Percentiles rank a stretch among this genome's conserved stretches.
Conservation (phyloP, 2,113 vertebrate genomes). For the Tenebrosternarchus preto region DNA sequence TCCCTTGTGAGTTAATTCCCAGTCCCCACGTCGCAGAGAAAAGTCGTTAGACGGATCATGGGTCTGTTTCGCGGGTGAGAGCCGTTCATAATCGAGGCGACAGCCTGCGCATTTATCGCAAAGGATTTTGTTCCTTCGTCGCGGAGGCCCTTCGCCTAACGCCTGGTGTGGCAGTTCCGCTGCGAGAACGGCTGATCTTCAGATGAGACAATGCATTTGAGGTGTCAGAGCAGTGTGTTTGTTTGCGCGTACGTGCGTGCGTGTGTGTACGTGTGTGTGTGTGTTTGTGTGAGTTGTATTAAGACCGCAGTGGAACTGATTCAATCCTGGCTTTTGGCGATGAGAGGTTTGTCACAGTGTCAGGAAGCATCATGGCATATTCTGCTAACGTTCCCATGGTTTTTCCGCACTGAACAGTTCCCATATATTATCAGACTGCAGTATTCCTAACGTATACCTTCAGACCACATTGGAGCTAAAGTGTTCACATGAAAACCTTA, state of each 20-base stretch:
- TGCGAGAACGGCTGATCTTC: neutral
- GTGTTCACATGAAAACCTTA: neutral
- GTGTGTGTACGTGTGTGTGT: slow-evolving; percentile 14
- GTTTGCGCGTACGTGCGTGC: too few species aligned
- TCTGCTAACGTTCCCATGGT: slow-evolving; percentile 3
- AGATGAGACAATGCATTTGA: neutral
- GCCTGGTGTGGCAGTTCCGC: neutral
- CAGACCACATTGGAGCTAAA: neutral
- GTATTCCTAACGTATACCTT: neutral
- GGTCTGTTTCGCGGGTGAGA: neutral
- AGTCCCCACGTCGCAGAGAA: neutral
- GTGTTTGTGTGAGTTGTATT: neutral
- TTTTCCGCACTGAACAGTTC: neutral
- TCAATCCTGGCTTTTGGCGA: slow-evolving; percentile 4
- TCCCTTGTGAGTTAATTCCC: slow-evolving; percentile 6
- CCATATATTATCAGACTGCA: neutral
- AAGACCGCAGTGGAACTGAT: slow-evolving; percentile 12
- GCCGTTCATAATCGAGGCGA: neutral
- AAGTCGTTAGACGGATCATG: neutral
- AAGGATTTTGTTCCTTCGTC: neutral
- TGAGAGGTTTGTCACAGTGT: slow-evolving; percentile 13
- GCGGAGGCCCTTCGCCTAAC: neutral
- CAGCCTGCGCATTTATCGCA: neutral
- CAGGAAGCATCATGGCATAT: slow-evolving; percentile 2
- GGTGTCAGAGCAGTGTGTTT: slow-evolving; percentile 11